Conservation (phyloP, 2,797 vertebrate genomes). For the Scomberomorus guttatus region DNA sequence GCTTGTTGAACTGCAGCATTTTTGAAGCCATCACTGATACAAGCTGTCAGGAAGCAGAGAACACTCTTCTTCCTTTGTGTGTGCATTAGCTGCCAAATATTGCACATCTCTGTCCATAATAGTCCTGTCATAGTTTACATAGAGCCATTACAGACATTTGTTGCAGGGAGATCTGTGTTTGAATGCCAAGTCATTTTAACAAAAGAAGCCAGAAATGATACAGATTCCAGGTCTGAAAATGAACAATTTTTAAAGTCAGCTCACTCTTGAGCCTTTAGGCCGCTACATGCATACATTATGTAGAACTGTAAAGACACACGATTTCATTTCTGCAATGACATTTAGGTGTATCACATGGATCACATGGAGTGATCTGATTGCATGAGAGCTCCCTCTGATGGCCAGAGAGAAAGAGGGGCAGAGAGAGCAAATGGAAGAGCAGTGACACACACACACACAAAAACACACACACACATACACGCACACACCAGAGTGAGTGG, state of each 20-base stretch:
- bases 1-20: neutral
- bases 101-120: neutral
- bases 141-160: neutral
- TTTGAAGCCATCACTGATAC: neutral
- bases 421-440: constrained; percentile 27
- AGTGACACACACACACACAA: constrained; percentile 19
- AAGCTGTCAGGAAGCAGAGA: neutral
- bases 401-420: constrained; percentile 22
- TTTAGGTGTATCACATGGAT: constrained; percentile 9
- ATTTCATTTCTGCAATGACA: constrained; percentile 28
- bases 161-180: neutral
- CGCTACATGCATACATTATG: neutral
- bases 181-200: neutral
- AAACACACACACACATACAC: constrained; percentile 34
- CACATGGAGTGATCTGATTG: constrained; percentile 14
- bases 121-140: neutral
- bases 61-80: neutral
- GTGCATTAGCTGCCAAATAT: constrained; percentile 4
- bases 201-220: neutral
- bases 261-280: neutral
- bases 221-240: neutral
- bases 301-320: constrained; percentile 7
- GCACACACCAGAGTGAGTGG: constrained; percentile 49
- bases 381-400: constrained; percentile 73
- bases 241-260: neutral